Conservation (phyloP, 2,888 invertebrate genomes). For the Aquatica leii region DNA sequence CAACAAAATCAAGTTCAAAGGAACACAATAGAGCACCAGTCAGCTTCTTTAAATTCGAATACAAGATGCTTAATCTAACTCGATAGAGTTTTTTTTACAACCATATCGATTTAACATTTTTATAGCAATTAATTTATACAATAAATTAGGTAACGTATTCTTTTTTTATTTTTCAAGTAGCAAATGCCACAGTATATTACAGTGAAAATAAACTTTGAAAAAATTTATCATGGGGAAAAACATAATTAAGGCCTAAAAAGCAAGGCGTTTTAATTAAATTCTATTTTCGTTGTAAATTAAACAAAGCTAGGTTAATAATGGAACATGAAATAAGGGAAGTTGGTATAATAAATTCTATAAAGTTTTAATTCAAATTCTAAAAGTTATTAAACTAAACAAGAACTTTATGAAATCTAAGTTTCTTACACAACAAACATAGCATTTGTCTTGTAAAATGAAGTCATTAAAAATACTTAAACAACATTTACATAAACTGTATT, state of each 20-base stretch:
- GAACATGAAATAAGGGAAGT: conserved; percentile 27
- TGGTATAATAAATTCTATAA: conserved; percentile 27
- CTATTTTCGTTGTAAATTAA: conserved; percentile 28
- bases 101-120: neutral
- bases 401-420: conserved; percentile 3
- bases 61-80: conserved; percentile 17
- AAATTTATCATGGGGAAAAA: conserved; percentile 16
- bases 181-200: neutral
- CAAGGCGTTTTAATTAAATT: conserved; percentile 30
- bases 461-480: no score
- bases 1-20: conserved; percentile 34
- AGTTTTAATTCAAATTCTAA: conserved; percentile 25
- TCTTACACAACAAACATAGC: conserved; percentile 3
- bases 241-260: conserved; percentile 17
- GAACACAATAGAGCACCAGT: conserved; percentile 28
- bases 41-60: conserved; percentile 30
- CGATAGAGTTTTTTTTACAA: conserved; percentile 5
- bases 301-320: conserved; percentile 25
- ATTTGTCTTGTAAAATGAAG: conserved; percentile 3
- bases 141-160: neutral
- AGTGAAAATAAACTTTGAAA: neutral
- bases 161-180: neutral
- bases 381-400: conserved; percentile 24
- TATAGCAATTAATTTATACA: neutral
- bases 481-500: no score